Conservation (phyloP, 2,888 invertebrate genomes). For the Clivina fossor region DNA sequence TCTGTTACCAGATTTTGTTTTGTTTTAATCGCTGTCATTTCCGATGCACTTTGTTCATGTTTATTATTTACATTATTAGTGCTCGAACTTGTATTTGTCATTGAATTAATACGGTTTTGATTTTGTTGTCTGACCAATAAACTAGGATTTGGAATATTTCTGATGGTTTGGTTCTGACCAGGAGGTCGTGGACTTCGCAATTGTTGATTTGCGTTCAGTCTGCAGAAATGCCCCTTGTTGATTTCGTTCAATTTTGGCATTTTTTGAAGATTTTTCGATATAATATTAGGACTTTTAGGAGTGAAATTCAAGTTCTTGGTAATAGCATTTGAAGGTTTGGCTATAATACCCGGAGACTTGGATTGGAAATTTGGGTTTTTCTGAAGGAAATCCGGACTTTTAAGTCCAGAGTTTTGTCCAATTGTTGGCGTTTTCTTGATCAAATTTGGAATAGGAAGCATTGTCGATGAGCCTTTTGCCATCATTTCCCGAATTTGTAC, state of each 20-base stretch:
- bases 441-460: constrained; percentile 16
- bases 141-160: constrained; percentile 67
- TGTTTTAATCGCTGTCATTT: neutral
- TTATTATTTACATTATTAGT: neutral
- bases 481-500: constrained; percentile 47
- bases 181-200: constrained; percentile 47
- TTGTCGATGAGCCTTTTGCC: constrained; percentile 25
- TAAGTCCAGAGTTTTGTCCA: constrained; percentile 7
- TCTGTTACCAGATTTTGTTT: constrained; percentile 11
- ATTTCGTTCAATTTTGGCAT: constrained; percentile 56
- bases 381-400: constrained; percentile 8
- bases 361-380: constrained; percentile 10
- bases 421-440: constrained; percentile 23
- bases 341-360: constrained; percentile 3
- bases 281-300: constrained; percentile 16
- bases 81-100: constrained; percentile 21
- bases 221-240: constrained; percentile 48
- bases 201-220: constrained; percentile 43
- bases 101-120: constrained; percentile 48
- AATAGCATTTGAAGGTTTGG: constrained; percentile 13
- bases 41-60: too few relatives aligned
- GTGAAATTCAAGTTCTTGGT: constrained; percentile 12
- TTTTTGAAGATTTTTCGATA: constrained; percentile 44
- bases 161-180: constrained; percentile 60
- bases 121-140: constrained; percentile 60